Evolutionary conservation across 2,113 vertebrate genomes (phyloP), one percentile per base, ranked within the genome.

Genomic region (Lepus europaeus): DNA sequence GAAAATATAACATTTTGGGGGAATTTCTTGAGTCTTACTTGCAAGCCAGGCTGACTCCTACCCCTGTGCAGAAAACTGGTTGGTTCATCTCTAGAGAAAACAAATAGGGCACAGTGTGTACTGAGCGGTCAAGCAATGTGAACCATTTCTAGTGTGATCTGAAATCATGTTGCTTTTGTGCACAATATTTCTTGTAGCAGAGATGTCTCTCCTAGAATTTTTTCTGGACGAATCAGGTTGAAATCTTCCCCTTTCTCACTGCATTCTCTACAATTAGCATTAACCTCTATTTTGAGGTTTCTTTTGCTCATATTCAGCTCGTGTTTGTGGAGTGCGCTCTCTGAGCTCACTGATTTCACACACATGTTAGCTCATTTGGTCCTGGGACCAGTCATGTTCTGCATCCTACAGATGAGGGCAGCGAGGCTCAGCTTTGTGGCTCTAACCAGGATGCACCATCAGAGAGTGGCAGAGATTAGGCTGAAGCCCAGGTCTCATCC

Each of bases 131-230:
- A 70, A 33, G 17, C 36, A 66, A 87, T 1, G 27, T 33, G 56
- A 27, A 36, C 7, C 87, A 61, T 68, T 51, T 59, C 39, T 76
- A 80, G 12, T 27, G 0, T 68, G 6, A 80, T n/a, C 61, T 73
- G 49, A 91, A 88, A 81, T n/a, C 12, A 12, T 45, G 33, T 94
- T 80, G 16, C 83, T 92, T 93, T 36, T 49, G n/a, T n/a, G 29
- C 29, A 59, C 17, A 92, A 9, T 91, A 49, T 22, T 80, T 76
- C 22, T 93, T 80, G 72, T 36, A 36, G 22, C 61, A 69, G 4
- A 88, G 69, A 45, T 45, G 17, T 22, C 2, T 83, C 83, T 84
- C 72, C 69, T 16, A 8, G 31, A n/a, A 10, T 27, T 66, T 78
- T 73, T 72, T 45, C 10, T 33, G 69, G 64, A 36, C 16, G 0